Evolutionary conservation across 2,113 vertebrate genomes (phyloP).

Genomic region (Eulemur macaco): DNA sequence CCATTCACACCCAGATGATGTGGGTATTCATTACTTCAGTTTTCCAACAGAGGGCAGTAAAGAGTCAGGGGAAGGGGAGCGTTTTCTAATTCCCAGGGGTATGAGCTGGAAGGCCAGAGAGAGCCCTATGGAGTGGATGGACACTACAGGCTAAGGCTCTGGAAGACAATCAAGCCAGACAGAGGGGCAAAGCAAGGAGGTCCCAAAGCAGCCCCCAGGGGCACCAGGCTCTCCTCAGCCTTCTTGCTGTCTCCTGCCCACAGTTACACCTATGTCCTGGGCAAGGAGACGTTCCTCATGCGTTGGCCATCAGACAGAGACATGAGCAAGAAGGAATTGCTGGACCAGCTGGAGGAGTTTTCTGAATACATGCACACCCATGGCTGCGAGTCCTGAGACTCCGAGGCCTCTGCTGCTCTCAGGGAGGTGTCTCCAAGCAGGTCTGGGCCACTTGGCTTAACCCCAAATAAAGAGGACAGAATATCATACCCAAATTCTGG

Average conservation of each 20-base stretch:
- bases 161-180: not conserved
- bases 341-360: not conserved
- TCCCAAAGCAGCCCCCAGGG: not conserved
- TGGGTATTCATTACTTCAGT: not conserved
- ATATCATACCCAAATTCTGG: not conserved
- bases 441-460: not conserved
- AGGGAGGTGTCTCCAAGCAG: not conserved
- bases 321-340: not conserved
- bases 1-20: too few relatives aligned
- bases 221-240: not conserved
- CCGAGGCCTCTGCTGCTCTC: not conserved
- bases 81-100: not conserved
- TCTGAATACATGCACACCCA: slow-evolving; percentile 2
- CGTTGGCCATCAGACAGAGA: not conserved
- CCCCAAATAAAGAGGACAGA: not conserved
- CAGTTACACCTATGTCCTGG: slow-evolving; percentile 33
- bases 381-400: slow-evolving; percentile 18
- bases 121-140: not conserved
- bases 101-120: not conserved
- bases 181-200: not conserved
- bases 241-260: not conserved
- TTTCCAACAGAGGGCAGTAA: not conserved
- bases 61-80: not conserved
- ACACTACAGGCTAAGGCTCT: not conserved
- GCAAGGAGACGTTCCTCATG: slow-evolving; percentile 27